Conservation (phyloP, 2,113 vertebrate species). For the Benitochromis conjunctus region DNA sequence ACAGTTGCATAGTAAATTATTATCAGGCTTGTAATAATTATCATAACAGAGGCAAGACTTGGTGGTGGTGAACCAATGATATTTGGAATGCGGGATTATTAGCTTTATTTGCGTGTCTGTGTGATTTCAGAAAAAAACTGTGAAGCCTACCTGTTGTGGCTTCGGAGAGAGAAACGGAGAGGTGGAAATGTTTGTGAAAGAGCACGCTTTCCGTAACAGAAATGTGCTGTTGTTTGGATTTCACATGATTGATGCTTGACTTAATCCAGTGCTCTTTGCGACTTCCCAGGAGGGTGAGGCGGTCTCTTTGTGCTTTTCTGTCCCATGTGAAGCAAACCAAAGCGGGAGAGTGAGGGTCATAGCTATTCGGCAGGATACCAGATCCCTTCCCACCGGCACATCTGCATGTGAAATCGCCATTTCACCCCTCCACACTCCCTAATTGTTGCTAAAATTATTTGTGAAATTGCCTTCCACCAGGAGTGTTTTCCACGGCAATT, state of each 20-base stretch:
- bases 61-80: constrained; percentile 21
- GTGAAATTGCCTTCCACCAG: constrained; percentile 91
- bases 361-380: constrained; percentile 67
- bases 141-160: constrained; percentile 23
- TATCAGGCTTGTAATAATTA: constrained; percentile 32
- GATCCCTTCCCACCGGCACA: constrained; percentile 76
- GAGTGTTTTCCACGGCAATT: constrained; percentile 79
- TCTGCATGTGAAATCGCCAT: constrained; percentile 90
- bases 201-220: constrained; percentile 26
- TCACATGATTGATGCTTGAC: constrained; percentile 77
- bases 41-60: constrained; percentile 26
- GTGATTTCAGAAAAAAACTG: not conserved
- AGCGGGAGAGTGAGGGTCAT: constrained; percentile 67
- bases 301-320: constrained; percentile 68
- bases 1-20: constrained; percentile 36
- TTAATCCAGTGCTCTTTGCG: constrained; percentile 65
- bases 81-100: constrained; percentile 2
- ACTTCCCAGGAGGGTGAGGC: constrained; percentile 68
- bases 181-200: constrained; percentile 2
- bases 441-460: constrained; percentile 96
- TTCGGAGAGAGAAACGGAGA: constrained; percentile 7
- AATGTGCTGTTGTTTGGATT: constrained; percentile 52
- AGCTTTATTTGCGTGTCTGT: constrained; percentile 15
- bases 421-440: constrained; percentile 92
- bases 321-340: constrained; percentile 70